Percentiles rank a stretch among this genome's conserved stretches.
Conservation (phyloP, 2,113 vertebrate species). For the Cryptomyrus ogoouensis region DNA sequence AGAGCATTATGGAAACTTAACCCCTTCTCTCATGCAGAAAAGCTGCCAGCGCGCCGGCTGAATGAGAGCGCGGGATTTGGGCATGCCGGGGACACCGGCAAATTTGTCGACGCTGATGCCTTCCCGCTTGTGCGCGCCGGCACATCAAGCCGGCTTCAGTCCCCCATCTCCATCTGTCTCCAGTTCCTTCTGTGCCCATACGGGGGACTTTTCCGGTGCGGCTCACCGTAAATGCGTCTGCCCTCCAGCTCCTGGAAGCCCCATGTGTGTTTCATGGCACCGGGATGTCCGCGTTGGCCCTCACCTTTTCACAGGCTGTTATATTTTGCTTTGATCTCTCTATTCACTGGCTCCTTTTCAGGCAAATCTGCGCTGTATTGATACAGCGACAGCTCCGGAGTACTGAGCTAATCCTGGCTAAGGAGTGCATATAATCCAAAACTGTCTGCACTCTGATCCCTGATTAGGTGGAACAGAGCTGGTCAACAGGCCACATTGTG, state of each 20-base stretch:
- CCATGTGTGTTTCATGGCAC: not conserved
- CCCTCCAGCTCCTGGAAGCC: not conserved
- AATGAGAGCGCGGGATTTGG: not conserved
- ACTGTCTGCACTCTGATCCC: not conserved
- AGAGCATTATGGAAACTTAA: constrained; percentile 27
- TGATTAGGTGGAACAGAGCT: not conserved
- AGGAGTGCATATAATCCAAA: not conserved
- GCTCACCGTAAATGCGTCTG: not conserved
- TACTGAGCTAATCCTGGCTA: not conserved
- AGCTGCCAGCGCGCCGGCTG: not conserved
- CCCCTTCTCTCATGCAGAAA: constrained; percentile 47
- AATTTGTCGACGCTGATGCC: not conserved
- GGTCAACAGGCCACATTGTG: not conserved
- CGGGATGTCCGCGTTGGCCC: not conserved
- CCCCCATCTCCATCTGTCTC: constrained; percentile 1
- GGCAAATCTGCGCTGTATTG: not conserved
- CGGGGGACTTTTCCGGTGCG: not conserved
- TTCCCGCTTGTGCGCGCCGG: not conserved
- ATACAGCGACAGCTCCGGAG: not conserved
- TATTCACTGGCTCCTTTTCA: not conserved
- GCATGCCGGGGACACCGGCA: not conserved
- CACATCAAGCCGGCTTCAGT: not conserved
- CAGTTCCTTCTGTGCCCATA: not conserved
- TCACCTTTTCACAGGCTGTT: not conserved
- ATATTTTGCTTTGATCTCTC: not conserved